A percentile compares a stretch with the other conserved stretches of the same genome.
These are phyloP conservation scores for Polymixis flavicincta DNA, from an alignment of 2,888 invertebrate species.

Conservation along the genomic window DNA sequence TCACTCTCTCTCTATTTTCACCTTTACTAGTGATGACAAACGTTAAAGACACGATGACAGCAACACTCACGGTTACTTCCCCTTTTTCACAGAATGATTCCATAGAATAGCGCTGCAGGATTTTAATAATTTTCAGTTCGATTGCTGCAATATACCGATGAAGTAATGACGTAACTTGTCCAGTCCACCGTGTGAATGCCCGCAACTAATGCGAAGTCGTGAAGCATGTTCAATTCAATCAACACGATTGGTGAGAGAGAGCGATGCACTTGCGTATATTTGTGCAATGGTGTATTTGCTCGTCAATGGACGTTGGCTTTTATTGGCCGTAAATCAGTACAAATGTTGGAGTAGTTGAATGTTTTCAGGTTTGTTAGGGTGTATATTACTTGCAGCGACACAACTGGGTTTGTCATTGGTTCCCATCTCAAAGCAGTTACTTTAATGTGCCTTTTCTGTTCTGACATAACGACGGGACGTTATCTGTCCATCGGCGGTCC, in stretches of 20 bases:
- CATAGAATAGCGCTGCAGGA: not conserved
- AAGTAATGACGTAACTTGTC: slow-evolving; percentile 34
- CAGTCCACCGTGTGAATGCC: slow-evolving; percentile 60
- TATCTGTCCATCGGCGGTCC: not conserved
- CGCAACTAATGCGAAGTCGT: slow-evolving; percentile 54
- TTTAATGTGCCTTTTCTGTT: not conserved
- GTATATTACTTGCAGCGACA: not conserved
- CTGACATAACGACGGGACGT: not conserved
- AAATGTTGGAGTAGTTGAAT: slow-evolving; percentile 17
- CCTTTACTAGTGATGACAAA: not conserved
- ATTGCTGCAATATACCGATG: slow-evolving; percentile 21
- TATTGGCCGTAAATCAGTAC: slow-evolving; percentile 38
- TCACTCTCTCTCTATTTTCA: not conserved
- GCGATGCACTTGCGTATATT: slow-evolving; percentile 65
- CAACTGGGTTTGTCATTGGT: not conserved
- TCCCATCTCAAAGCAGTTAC: not conserved
- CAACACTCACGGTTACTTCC: not conserved
- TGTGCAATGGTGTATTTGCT: slow-evolving; percentile 35
- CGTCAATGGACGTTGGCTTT: slow-evolving; percentile 26
- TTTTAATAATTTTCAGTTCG: slow-evolving; percentile 7
- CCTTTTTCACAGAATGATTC: not conserved
- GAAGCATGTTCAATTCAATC: slow-evolving; percentile 70
- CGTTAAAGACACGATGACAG: slow-evolving; percentile 4
- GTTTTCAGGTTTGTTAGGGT: slow-evolving; percentile 1
- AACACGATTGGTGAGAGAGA: slow-evolving; percentile 65